Conservation (phyloP, 2,888 invertebrate genomes). For the Margaritifera margaritifera region DNA sequence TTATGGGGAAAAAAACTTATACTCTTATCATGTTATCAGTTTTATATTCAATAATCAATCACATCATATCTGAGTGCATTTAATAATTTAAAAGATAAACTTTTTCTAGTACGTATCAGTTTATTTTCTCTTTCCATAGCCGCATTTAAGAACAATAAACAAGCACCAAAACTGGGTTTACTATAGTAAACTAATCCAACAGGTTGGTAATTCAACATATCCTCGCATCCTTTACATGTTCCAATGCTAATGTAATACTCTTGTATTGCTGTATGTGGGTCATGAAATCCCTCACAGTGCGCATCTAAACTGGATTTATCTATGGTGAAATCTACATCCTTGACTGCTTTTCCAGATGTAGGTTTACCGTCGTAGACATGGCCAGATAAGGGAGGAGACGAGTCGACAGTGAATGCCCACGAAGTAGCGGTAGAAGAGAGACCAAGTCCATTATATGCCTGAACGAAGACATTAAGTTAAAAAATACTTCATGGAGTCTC, state of each 20-base stretch:
- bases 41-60: too few relatives aligned
- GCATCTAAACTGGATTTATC: slow-evolving; percentile 26
- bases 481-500: too few relatives aligned
- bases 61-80: too few relatives aligned
- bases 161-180: too few relatives aligned
- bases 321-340: slow-evolving; percentile 37
- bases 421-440: slow-evolving; percentile 33
- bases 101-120: too few relatives aligned
- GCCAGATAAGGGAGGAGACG: slow-evolving; percentile 36
- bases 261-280: slow-evolving; percentile 40
- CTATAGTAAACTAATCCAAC: slow-evolving; percentile 34
- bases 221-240: slow-evolving; percentile 20
- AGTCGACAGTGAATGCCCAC: slow-evolving; percentile 41
- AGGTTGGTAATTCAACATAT: slow-evolving; percentile 33
- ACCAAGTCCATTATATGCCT: slow-evolving; percentile 42
- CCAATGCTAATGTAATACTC: slow-evolving; percentile 24
- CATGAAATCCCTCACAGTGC: slow-evolving; percentile 44
- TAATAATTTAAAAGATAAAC: too few relatives aligned
- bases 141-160: too few relatives aligned
- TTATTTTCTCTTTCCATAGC: too few relatives aligned
- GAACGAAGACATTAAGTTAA: background rate
- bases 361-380: slow-evolving; percentile 38
- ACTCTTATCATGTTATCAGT: too few relatives aligned
- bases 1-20: too few relatives aligned
- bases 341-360: background rate